A percentile compares a stretch with the other conserved stretches of the same genome.
phyloP scores from a whole-genome alignment of 1,140 invertebrate genomes.

The Phymastichus coffea region DNA sequence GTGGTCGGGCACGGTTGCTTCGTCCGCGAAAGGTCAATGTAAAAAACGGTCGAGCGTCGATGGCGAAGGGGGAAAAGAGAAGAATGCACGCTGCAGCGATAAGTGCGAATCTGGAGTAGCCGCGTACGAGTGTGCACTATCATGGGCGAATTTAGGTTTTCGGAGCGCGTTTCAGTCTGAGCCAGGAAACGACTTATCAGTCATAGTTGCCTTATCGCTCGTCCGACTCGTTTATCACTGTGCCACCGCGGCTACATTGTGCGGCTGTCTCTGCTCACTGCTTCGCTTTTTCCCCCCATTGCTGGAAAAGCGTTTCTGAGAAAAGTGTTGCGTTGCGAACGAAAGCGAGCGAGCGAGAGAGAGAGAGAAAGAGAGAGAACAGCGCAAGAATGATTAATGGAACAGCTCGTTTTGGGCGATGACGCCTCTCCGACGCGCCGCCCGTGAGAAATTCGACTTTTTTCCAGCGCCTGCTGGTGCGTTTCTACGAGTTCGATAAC shows the following conservation, averaged over 20 bases:
- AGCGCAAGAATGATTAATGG: too few species aligned
- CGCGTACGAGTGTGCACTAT: constrained; percentile 21
- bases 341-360: too few species aligned
- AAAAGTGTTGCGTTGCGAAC: too few species aligned
- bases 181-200: not conserved
- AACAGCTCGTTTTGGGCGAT: too few species aligned
- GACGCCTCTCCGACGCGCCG: too few species aligned
- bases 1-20: too few species aligned
- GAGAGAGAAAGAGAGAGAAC: too few species aligned
- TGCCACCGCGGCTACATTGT: too few species aligned
- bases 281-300: not conserved
- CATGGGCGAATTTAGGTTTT: constrained; percentile 28
- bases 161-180: constrained; percentile 23
- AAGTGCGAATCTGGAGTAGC: constrained; percentile 22
- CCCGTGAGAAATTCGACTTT: constrained; percentile 15
- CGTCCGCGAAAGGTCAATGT: too few species aligned
- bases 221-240: not conserved
- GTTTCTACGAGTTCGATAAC: constrained; percentile 13
- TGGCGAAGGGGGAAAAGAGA: constrained; percentile 17
- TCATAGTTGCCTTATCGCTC: not conserved
- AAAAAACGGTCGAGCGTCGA: too few species aligned
- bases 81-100: constrained; percentile 2
- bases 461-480: too few species aligned
- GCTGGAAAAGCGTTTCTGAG: too few species aligned
- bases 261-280: not conserved